Percentiles rank a stretch among this genome's conserved stretches.
phyloP scores from a whole-genome alignment of 1,140 invertebrate species.

The Thrips palmi region DNA sequence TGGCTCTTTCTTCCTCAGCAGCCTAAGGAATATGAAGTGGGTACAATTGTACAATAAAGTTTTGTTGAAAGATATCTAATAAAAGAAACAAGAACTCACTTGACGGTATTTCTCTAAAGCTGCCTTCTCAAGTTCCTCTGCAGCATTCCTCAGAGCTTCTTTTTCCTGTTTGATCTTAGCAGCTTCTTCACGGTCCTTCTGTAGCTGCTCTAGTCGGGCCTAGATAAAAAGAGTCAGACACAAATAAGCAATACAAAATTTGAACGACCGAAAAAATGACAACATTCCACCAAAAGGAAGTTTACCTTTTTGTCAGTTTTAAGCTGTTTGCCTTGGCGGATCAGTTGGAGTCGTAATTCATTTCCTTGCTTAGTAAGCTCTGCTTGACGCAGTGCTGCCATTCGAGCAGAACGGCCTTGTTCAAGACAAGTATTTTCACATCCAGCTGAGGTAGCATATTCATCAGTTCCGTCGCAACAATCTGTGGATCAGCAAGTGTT shows the following conservation, averaged over 20 bases:
- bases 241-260: neutral
- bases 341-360: conserved; percentile 54
- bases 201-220: conserved; percentile 43
- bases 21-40: too few species aligned
- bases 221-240: conserved; percentile 14
- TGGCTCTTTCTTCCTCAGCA: conserved; percentile 13
- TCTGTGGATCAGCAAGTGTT: conserved; percentile 41
- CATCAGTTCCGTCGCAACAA: conserved; percentile 95
- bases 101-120: conserved; percentile 50
- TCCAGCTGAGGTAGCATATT: conserved; percentile 40
- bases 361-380: conserved; percentile 61
- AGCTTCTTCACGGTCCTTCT: conserved; percentile 50
- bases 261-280: conserved; percentile 2
- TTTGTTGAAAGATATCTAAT: too few species aligned
- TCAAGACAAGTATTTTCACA: conserved; percentile 71
- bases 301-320: conserved; percentile 47
- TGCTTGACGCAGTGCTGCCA: conserved; percentile 48
- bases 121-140: conserved; percentile 51
- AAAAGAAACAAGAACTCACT: too few species aligned
- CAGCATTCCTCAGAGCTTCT: conserved; percentile 44
- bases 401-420: conserved; percentile 56
- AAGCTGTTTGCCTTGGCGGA: conserved; percentile 51
- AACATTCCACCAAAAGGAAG: conserved; percentile 1
- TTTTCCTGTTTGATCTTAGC: conserved; percentile 52
- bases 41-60: too few species aligned